phyloP scores from a whole-genome alignment of 2,797 vertebrate genomes.

The Malurus leucopterus region DNA sequence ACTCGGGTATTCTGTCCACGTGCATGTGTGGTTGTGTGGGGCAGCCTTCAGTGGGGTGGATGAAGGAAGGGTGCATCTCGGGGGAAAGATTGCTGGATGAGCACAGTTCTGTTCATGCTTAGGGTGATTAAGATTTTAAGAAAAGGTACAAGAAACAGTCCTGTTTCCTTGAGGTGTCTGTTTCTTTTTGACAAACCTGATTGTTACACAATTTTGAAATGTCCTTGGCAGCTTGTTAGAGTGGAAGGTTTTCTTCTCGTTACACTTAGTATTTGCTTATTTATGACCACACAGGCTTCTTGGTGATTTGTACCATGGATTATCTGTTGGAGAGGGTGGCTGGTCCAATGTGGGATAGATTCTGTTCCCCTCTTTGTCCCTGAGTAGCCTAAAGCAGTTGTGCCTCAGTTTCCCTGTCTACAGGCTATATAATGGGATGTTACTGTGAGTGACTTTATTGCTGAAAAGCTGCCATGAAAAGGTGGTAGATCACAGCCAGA shows the following conservation, averaged over 20 bases:
- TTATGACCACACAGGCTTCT: background rate
- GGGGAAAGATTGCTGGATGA: background rate
- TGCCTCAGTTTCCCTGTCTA: background rate
- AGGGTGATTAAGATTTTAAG: background rate
- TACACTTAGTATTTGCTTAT: background rate
- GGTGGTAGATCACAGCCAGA: background rate
- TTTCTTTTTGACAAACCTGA: background rate
- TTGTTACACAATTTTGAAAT: background rate
- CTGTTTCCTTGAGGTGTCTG: background rate
- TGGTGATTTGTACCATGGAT: background rate
- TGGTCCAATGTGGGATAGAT: background rate
- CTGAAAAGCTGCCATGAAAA: background rate
- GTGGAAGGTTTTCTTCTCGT: background rate
- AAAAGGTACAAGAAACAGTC: background rate
- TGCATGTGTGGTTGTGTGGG: fast-evolving
- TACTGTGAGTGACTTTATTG: background rate
- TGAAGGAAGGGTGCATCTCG: background rate
- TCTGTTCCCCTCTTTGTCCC: background rate
- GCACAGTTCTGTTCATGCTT: background rate
- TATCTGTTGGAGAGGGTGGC: background rate
- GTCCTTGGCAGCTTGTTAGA: background rate
- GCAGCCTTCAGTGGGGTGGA: background rate
- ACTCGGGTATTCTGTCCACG: background rate
- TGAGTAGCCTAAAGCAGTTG: background rate
- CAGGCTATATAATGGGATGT: fast-evolving